Base-by-base conservation (phyloP, 2,888 invertebrate genomes). In the Elmis aenea region DNA sequence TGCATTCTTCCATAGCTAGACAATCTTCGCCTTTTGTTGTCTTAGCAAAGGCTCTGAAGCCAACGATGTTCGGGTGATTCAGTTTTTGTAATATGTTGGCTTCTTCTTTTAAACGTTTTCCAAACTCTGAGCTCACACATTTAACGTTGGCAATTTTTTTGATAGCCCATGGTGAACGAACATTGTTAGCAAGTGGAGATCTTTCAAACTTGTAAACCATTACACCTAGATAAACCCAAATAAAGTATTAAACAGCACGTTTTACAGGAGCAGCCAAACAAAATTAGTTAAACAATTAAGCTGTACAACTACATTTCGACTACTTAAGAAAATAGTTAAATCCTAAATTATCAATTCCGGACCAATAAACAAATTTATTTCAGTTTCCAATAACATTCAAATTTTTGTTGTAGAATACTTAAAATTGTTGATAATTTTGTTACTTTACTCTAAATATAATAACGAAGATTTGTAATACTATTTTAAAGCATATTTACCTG, bases 101-200 rank as follows among this genome's bases (percentile, higher is more conserved):
- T 64, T 91, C 91, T 0, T 72, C 70, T 41, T 75, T 68, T 22
- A 89, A 68, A 1, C 87, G 74, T 11, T 75, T 69, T 28, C 64
- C 63, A 2, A 73, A 70, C 45, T 69, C 70, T 1, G 69, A 51
- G 44, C 58, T 64, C 26, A 53, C 51, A 1, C 45, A 46, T 10
- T 70, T 69, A 2, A 65, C 64, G 29, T 70, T 73, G 48, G 75
- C 76, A 1, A 87, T 60, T 65, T 85, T 82, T 59, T 91, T 91
- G 0, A 91, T 70, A 0, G 89, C 90, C 90, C 90, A 90, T 0
- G 90, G 90, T 0, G 90, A 90, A n/a, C 79, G 73, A 0, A 73
- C 64, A 50, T 77, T 73, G 4, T 83, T 81, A 1, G 74, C 73
- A 49, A 73, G 70, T 0, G 87, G 85, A 0, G 85, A 84, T 44